Base-by-base conservation (phyloP, 2,113 vertebrate species). In the Oceanites oceanicus region DNA sequence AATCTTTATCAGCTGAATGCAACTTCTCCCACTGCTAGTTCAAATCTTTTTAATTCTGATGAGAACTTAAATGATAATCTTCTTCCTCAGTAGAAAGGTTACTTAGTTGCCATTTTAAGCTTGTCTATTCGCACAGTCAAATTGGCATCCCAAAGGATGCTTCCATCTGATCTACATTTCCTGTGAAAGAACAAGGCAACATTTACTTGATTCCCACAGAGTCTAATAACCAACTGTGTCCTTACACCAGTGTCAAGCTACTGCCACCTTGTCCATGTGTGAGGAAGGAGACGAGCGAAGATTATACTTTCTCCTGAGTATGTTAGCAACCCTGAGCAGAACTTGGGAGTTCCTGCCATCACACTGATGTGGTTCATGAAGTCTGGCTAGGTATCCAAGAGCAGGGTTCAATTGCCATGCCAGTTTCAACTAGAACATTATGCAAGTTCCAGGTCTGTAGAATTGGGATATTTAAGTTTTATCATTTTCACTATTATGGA, bases 51-150 rank as follows among this genome's bases (percentile, higher is more conserved):
- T 40, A 77, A 74, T 92, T 94, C 52, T 82, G 61, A 55, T 55
- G 38, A 50, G 45, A 89, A 90, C 18, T 71, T 87, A 90, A 85
- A 10, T 71, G 86, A 86, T 56, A 63, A 88, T 53, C 78, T 86
- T 52, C 32, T 77, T 74, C 49, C 40, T 89, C 40, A 56, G 26
- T 1, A 78, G 19, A 76, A 71, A 67, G 36, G 50, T 56, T 89
- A 78, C 26, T 86, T 59, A 81, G 68, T 2, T 73, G 36, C 22
- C 38, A 80, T 86, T 92, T 95, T 59, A 80, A 90, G 74, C n/a
- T n/a, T 88, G 42, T 42, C 59, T 84, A 42, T n/a, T 91, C 55
- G 59, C 52, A 78, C 12, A 53, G 29, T 38, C 47, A 80, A 86
- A 83, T 0, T 55, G 47, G 32, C 42, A 62, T 53, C 58, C 86